These are phyloP conservation scores for Drosophila truncata DNA, from an alignment of 1,140 invertebrate genomes.

Conservation along the genomic window DNA sequence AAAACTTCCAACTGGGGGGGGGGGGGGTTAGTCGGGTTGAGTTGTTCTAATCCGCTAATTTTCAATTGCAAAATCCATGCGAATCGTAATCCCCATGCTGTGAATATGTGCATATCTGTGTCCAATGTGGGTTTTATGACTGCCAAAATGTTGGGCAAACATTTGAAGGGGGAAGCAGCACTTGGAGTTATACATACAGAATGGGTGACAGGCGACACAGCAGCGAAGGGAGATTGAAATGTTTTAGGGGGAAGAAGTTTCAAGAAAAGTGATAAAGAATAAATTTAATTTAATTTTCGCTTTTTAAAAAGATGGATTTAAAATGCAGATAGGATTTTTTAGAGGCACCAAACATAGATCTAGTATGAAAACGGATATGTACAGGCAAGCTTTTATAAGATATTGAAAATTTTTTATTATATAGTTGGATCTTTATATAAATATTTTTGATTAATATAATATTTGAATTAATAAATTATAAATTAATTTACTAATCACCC, in stretches of 20 bases:
- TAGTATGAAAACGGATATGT: no score
- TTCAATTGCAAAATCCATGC: constrained; percentile 50
- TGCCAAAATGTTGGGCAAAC: constrained; percentile 46
- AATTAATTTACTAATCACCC: not conserved
- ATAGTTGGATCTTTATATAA: not conserved
- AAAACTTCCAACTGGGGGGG: not conserved
- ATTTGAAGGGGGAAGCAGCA: constrained; percentile 20
- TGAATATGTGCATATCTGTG: constrained; percentile 25
- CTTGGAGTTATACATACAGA: constrained; percentile 34
- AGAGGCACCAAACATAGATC: not conserved
- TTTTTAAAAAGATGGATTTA: not conserved
- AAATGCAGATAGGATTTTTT: not conserved
- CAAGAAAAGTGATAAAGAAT: not conserved
- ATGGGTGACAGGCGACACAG: constrained; percentile 15
- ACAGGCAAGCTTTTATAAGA: no score
- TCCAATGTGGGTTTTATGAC: constrained; percentile 30
- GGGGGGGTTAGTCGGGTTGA: not conserved
- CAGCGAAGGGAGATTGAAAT: not conserved
- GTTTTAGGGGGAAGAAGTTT: not conserved
- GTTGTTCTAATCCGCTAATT: constrained; percentile 47
- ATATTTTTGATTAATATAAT: not conserved
- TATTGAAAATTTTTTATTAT: not conserved
- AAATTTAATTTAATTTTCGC: not conserved
- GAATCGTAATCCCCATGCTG: constrained; percentile 35
- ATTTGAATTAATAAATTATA: not conserved